phyloP scores from a whole-genome alignment of 2,113 vertebrate species.

The Psephotus haematonotus region DNA sequence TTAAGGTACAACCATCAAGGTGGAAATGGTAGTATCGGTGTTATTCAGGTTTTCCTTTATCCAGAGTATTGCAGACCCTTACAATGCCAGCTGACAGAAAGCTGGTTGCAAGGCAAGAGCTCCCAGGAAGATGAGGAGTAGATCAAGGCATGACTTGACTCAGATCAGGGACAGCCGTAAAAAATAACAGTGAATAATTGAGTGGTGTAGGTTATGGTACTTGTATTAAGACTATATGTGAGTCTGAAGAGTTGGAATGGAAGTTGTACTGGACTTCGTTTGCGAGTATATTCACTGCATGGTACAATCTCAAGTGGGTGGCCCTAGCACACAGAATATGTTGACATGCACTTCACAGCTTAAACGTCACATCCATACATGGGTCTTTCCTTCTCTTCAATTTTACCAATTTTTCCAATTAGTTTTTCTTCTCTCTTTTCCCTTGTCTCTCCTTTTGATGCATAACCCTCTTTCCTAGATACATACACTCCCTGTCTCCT shows the following conservation, averaged over 20 bases:
- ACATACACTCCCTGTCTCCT: background rate
- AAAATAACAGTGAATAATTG: background rate
- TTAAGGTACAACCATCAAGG: background rate
- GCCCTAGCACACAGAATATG: background rate
- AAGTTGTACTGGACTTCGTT: background rate
- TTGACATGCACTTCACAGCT: background rate
- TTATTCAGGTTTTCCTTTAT: background rate
- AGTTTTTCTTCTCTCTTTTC: background rate
- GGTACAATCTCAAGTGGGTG: accelerated
- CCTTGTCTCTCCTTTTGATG: background rate
- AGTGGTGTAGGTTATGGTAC: background rate
- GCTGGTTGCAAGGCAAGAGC: background rate
- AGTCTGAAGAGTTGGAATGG: background rate
- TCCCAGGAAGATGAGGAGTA: background rate
- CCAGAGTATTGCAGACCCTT: background rate
- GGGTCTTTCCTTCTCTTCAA: background rate
- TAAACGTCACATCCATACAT: background rate
- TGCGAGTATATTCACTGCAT: background rate
- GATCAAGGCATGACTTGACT: background rate
- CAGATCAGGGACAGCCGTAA: background rate
- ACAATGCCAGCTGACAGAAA: background rate
- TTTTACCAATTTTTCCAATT: background rate
- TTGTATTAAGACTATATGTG: background rate
- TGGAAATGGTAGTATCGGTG: accelerated
- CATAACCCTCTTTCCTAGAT: background rate